Base-by-base conservation (phyloP, 2,797 vertebrate species). In the Lateolabrax maculatus region DNA sequence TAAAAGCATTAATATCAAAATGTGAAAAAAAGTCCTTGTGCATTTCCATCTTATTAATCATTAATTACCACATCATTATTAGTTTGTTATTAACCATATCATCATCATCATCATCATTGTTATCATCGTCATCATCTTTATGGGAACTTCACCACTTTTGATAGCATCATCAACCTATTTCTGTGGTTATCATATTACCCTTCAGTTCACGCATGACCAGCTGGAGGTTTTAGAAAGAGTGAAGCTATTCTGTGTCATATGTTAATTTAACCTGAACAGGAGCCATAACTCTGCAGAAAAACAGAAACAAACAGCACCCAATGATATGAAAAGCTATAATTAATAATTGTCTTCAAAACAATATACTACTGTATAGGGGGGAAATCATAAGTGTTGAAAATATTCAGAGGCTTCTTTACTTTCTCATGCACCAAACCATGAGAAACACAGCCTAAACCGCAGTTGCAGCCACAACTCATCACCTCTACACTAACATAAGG, bases 41-140 rank as follows among this genome's bases (percentile, higher is more conserved):
- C 8, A 36, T 75, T 71, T 52, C 21, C 57, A 55, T 53, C 7
- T 1, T 39, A 49, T 74, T 78, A 52, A 13, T 79, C 29, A 80
- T 52, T 55, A 15, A 44, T 34, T 49, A 44, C 21, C 44, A 8
- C 9, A 37, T 51, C 6, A 69, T 53, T 18, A 9, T 9, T 34
- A 29, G 57, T 12, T 16, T 65, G 19, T 21, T 61, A 5, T 61
- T 37, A 44, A 49, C 13, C 9, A 51, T 21, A 7, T 29, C 25
- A 36, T 31, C 31, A 43, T 15, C n/a, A 7, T 29, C 29, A 36
- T 31, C 31, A 43, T 15, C n/a, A n/a, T n/a, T n/a, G n/a, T n/a
- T n/a, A 7, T 29, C 29, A 36, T 31, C 31, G 39, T 15, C n/a
- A 19, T 57, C 36, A 53, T 37, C 31, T 29, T 49, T 39, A 49